Evolutionary conservation across 1,140 invertebrate genomes (phyloP), one percentile per base, ranked within the genome.

Genomic region (Pachypeltis micranthus): DNA sequence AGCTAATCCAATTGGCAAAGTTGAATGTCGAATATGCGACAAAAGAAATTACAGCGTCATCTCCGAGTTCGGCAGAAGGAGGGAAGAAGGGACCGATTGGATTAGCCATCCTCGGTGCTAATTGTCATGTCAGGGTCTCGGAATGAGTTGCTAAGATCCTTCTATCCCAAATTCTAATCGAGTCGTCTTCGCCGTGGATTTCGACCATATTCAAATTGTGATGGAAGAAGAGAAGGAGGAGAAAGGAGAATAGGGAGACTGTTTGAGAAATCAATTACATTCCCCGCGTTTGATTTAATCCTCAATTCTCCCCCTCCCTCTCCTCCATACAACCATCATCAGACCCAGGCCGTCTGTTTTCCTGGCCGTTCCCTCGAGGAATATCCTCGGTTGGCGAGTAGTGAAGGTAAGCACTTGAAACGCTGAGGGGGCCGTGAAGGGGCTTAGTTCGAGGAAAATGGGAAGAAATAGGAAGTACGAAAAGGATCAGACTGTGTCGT

Each of bases 261-360:
- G 57, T 28, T 59, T 59, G 28, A 59, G 57, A 31, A 59, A 59
- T 59, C 57, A 59, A 59, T 59, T 59, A 31, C 24, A 7, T 59
- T 57, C 55, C 24, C 54, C 4, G 19, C 14, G 54, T 28, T 31
- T 59, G 26, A 34, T 23, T 29, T 59, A 59, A 59, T 59, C 25
- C n/a, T 28, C 26, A 31, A 56, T 16, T 56, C 54, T 25, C 54
- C 21, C 31, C n/a, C n/a, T n/a, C n/a, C n/a, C n/a, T n/a, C n/a
- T n/a, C n/a, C n/a, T n/a, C n/a, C n/a, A n/a, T n/a, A n/a, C n/a
- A n/a, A n/a, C n/a, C n/a, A n/a, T n/a, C n/a, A n/a, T n/a, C n/a
- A n/a, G n/a, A n/a, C n/a, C n/a, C n/a, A n/a, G n/a, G n/a, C n/a
- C n/a, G n/a, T n/a, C 34, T n/a, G 7, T 39, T 39, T 39, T 39